These are phyloP conservation scores for Dromaius novaehollandiae DNA, from an alignment of 2,113 vertebrate genomes.

Conservation along the genomic window DNA sequence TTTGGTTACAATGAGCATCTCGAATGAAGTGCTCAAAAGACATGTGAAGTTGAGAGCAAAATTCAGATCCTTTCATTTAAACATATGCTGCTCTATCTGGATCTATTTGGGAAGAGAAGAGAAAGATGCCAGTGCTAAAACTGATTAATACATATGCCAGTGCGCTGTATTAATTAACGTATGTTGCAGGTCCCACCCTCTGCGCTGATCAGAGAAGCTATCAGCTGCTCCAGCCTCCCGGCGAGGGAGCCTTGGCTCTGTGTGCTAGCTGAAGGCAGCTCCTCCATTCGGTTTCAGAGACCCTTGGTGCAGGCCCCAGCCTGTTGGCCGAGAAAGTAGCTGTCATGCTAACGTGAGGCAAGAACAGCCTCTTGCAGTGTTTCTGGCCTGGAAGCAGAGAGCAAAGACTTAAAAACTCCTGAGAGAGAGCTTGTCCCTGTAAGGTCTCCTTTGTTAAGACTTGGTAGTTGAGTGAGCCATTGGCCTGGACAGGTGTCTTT, in stretches of 20 bases:
- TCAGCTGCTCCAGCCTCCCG: neutral
- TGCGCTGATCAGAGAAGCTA: neutral
- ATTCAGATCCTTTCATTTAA: neutral
- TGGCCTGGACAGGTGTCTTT: neutral
- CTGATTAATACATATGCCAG: neutral
- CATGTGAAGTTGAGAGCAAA: neutral
- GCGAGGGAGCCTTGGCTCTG: neutral
- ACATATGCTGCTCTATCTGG: neutral
- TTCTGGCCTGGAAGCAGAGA: neutral
- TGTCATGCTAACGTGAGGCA: neutral
- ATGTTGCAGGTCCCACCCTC: neutral
- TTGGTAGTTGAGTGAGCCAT: neutral
- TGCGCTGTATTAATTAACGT: no score
- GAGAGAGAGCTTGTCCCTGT: neutral
- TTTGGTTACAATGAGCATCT: neutral
- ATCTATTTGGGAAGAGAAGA: neutral
- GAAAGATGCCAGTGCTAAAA: neutral
- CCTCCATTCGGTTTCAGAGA: neutral
- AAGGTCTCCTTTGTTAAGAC: neutral
- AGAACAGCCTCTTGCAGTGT: neutral
- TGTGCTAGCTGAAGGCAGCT: neutral
- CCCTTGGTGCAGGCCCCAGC: neutral
- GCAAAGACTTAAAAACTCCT: constrained; percentile 1
- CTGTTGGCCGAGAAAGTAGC: neutral
- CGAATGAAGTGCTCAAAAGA: neutral